These are phyloP conservation scores for Oncorhynchus gorbuscha DNA, from an alignment of 2,113 vertebrate species.

Conservation along the genomic window DNA sequence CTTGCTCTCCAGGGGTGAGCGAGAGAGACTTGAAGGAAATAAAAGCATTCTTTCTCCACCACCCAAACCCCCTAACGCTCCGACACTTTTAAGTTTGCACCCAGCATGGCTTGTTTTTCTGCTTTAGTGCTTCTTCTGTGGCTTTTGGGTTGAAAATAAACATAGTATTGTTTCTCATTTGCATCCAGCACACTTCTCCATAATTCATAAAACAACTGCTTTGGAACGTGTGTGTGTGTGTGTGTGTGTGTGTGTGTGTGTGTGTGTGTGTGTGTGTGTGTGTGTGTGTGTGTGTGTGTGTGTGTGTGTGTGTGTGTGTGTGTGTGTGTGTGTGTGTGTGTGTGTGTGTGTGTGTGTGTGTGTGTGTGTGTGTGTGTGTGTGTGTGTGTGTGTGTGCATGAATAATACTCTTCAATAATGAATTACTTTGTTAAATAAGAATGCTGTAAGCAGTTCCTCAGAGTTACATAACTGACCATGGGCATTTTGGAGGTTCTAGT, in stretches of 20 bases:
- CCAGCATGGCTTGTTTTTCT: constrained; percentile 37
- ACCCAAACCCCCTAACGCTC: constrained; percentile 24
- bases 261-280: constrained; percentile 5
- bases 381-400: constrained; percentile 6
- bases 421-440: constrained; percentile 21
- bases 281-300: constrained; percentile 3
- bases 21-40: constrained; percentile 16
- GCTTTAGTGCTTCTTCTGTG: constrained; percentile 27
- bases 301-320: constrained; percentile 4
- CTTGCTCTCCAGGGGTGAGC: constrained; percentile 29
- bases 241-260: constrained; percentile 14
- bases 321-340: constrained; percentile 4
- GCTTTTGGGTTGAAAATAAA: constrained; percentile 39
- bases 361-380: constrained; percentile 3
- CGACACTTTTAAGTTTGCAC: constrained; percentile 39
- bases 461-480: neutral
- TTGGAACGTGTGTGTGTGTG: constrained; percentile 27
- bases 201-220: constrained; percentile 57
- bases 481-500: neutral
- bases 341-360: neutral
- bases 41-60: constrained; percentile 31
- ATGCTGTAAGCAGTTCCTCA: constrained; percentile 1
- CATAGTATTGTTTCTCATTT: constrained; percentile 41
- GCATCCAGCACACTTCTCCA: constrained; percentile 49
- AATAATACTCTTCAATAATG: constrained; percentile 8